Percentiles rank a stretch among this genome's conserved stretches.
Conservation (phyloP, 2,113 vertebrate species). For the Oncorhynchus tshawytscha region DNA sequence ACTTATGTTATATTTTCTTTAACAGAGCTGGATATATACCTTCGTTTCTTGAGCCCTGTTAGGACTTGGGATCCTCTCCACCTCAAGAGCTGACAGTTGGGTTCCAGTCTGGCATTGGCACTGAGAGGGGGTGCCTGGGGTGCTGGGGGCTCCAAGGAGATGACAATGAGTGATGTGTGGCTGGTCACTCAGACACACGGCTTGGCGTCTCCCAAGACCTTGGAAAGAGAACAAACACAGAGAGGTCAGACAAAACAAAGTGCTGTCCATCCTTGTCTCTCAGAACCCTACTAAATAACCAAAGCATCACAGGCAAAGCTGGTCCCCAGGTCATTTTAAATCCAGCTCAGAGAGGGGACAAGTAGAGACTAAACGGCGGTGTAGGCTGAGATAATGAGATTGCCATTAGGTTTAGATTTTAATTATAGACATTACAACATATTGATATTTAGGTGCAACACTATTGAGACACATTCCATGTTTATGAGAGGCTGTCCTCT, state of each 20-base stretch:
- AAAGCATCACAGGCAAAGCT: conserved; percentile 11
- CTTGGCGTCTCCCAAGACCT: conserved; percentile 82
- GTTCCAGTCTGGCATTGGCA: not conserved
- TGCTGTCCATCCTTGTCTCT: conserved; percentile 61
- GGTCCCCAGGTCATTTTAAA: not conserved
- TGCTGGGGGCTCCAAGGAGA: conserved; percentile 74
- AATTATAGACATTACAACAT: not conserved
- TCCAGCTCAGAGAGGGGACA: conserved; percentile 21
- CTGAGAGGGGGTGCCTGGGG: not conserved
- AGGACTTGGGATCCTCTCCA: not conserved
- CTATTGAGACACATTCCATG: not conserved
- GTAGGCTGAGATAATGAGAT: not conserved
- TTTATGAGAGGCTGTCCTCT: not conserved
- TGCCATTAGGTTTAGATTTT: not conserved
- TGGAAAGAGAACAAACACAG: conserved; percentile 68
- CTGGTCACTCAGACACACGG: conserved; percentile 76
- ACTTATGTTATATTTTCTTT: conserved; percentile 24
- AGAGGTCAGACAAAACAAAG: conserved; percentile 74
- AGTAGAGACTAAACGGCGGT: conserved; percentile 21
- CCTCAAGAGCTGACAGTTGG: not conserved
- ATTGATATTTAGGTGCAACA: not conserved
- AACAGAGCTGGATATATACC: not conserved
- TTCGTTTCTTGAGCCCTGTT: not conserved
- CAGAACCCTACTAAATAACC: conserved; percentile 37
- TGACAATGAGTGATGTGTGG: conserved; percentile 82